Evolutionary conservation across 2,113 vertebrate genomes (phyloP).

Genomic region (Hydrochoerus hydrochaeris): DNA sequence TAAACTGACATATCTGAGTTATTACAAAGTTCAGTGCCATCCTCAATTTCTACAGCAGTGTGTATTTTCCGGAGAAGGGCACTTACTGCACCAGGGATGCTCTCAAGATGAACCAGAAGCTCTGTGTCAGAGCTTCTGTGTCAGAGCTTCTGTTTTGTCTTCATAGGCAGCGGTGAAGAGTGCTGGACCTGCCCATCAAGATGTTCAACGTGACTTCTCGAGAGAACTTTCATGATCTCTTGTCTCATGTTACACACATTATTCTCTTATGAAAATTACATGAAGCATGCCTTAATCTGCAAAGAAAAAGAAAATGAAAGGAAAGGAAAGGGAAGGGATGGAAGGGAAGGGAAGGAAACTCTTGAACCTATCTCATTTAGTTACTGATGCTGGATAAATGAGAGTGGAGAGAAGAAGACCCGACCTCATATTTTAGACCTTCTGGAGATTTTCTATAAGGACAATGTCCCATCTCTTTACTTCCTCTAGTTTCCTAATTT

Average conservation of each 20-base stretch:
- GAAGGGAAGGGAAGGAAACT: rapidly evolving
- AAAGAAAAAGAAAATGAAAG: rapidly evolving
- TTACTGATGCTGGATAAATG: neutral
- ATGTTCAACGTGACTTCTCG: neutral
- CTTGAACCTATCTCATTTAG: neutral
- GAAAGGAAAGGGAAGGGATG: rapidly evolving
- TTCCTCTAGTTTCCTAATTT: rapidly evolving
- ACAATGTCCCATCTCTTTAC: rapidly evolving
- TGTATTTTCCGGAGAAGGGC: neutral
- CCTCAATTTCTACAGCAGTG: neutral
- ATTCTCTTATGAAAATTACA: neutral
- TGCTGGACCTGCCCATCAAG: neutral
- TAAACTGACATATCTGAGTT: neutral
- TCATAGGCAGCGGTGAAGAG: neutral
- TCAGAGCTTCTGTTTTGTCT: rapidly evolving
- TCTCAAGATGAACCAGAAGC: no score
- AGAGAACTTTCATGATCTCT: neutral
- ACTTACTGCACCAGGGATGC: no score
- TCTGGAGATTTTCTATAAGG: neutral
- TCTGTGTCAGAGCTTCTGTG: rapidly evolving
- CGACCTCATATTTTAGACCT: neutral
- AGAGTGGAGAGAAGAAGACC: rapidly evolving
- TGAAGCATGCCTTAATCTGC: neutral
- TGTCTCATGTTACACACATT: no score
- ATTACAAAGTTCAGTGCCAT: neutral